Percentiles rank a stretch among this genome's conserved stretches.
phyloP scores from a whole-genome alignment of 2,113 vertebrate genomes.

The Prolemur simus region DNA sequence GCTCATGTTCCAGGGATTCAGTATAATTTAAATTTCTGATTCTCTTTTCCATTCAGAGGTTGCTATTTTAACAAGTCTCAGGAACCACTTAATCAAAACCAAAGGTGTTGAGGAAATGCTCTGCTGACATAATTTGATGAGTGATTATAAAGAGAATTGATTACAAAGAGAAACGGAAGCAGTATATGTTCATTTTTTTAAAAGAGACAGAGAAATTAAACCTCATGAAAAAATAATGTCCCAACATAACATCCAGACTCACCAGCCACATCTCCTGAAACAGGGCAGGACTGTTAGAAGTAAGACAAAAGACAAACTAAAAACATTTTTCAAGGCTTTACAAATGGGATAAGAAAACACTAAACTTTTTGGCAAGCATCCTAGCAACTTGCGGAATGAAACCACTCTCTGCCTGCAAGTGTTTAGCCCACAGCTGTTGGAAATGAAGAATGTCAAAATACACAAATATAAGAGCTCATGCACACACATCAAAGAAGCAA shows the following conservation, averaged over 20 bases:
- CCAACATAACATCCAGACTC: not conserved
- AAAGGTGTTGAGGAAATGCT: not conserved
- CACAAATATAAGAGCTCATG: not conserved
- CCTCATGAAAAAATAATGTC: not conserved
- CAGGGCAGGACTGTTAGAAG: not conserved
- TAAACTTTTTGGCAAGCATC: conserved; percentile 3
- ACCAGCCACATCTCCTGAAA: not conserved
- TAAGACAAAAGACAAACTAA: not conserved
- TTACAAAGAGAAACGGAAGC: not conserved
- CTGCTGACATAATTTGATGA: not conserved
- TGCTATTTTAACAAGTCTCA: not conserved
- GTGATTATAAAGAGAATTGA: no score
- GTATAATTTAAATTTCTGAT: not conserved
- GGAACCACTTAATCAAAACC: not conserved
- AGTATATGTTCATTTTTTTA: not conserved
- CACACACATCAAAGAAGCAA: conserved; percentile 47
- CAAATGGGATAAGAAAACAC: not conserved
- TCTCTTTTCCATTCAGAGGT: not conserved
- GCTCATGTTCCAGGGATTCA: not conserved
- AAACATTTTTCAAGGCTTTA: not conserved
- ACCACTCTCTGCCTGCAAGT: conserved; percentile 24
- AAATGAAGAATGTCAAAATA: conserved; percentile 68
- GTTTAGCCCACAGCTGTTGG: conserved; percentile 66
- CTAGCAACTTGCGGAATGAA: conserved; percentile 21
- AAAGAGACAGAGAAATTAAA: conserved; percentile 5